phyloP scores from a whole-genome alignment of 2,797 vertebrate genomes.

The Linurgus olivaceus region DNA sequence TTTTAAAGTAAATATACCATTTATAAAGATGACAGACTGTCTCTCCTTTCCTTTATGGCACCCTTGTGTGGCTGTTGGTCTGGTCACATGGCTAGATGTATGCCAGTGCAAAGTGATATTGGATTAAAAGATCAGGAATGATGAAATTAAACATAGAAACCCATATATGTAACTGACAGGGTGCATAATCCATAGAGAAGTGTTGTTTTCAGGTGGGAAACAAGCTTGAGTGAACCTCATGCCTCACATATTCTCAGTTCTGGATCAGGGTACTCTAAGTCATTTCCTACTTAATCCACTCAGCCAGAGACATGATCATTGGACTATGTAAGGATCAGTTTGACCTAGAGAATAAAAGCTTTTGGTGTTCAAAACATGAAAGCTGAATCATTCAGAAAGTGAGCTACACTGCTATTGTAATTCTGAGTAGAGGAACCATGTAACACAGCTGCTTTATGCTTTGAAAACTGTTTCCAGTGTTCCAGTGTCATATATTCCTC shows the following conservation, averaged over 20 bases:
- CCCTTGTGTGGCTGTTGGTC: neutral
- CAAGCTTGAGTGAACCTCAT: neutral
- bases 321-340: neutral
- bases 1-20: neutral
- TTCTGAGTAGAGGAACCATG: constrained; percentile 13
- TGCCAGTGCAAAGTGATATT: neutral
- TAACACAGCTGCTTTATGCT: constrained; percentile 13
- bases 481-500: neutral
- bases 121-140: neutral
- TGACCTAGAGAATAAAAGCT: neutral
- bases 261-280: neutral
- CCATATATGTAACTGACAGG: neutral
- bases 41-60: neutral
- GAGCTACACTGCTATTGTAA: constrained; percentile 18
- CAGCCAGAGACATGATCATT: neutral
- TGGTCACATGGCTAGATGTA: neutral
- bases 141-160: neutral
- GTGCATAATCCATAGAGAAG: neutral
- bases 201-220: neutral
- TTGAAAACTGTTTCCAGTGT: neutral
- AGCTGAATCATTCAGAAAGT: constrained; percentile 15
- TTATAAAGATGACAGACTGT: neutral
- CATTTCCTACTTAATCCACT: neutral
- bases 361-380: constrained; percentile 14
- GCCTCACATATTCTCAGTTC: neutral